Conservation (phyloP, 2,888 invertebrate genomes). For the Tortrix viridana region DNA sequence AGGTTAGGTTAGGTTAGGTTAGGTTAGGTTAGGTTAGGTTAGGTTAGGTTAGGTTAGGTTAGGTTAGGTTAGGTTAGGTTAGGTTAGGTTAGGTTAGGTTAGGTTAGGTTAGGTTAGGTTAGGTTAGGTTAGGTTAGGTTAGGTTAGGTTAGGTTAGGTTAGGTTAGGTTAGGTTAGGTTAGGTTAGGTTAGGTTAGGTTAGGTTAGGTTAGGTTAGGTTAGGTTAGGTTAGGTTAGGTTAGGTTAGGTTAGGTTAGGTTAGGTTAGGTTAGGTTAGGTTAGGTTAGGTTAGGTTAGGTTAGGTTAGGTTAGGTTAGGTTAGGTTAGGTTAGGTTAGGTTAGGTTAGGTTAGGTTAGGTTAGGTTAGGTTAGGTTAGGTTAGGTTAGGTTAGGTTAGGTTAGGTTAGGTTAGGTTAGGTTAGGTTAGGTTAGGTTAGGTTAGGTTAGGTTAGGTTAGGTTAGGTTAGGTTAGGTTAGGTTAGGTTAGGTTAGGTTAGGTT, state of each 20-base stretch:
- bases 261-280: slow-evolving; percentile 40
- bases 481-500: slow-evolving; percentile 32
- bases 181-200: slow-evolving; percentile 34
- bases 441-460: slow-evolving; percentile 33
- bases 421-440: slow-evolving; percentile 33
- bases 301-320: slow-evolving; percentile 44
- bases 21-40: slow-evolving; percentile 32
- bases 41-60: slow-evolving; percentile 32
- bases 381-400: slow-evolving; percentile 34
- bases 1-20: slow-evolving; percentile 33
- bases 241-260: slow-evolving; percentile 30
- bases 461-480: slow-evolving; percentile 32
- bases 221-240: slow-evolving; percentile 37
- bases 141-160: slow-evolving; percentile 35
- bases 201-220: slow-evolving; percentile 40
- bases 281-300: slow-evolving; percentile 44
- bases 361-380: slow-evolving; percentile 41
- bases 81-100: slow-evolving; percentile 30
- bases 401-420: slow-evolving; percentile 30
- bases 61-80: slow-evolving; percentile 32
- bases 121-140: slow-evolving; percentile 35
- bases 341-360: slow-evolving; percentile 41
- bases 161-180: slow-evolving; percentile 35
- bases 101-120: slow-evolving; percentile 34
- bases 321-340: slow-evolving; percentile 42